phyloP scores from a whole-genome alignment of 1,140 invertebrate species.

The Nixonia krombeini region DNA sequence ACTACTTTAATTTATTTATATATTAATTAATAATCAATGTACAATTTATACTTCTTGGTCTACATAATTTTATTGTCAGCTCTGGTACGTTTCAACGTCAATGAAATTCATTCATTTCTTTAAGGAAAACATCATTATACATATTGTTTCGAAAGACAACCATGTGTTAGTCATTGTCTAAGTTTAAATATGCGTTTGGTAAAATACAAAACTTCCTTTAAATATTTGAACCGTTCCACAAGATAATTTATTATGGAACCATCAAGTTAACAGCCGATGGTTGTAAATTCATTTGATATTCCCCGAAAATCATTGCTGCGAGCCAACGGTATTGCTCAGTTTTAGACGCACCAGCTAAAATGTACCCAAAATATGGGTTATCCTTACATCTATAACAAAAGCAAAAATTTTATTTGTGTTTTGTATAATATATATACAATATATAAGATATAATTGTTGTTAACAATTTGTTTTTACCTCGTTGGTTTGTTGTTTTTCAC shows the following conservation, averaged over 20 bases:
- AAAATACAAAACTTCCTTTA: constrained; percentile 1
- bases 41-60: no score
- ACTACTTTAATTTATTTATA: no score
- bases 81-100: no score
- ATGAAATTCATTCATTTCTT: no score
- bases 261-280: constrained; percentile 64
- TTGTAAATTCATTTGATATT: constrained; percentile 73
- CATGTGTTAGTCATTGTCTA: no score
- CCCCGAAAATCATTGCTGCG: constrained; percentile 79
- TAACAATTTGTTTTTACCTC: constrained; percentile 66
- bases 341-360: constrained; percentile 80
- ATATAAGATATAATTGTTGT: constrained; percentile 1
- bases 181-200: neutral
- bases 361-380: constrained; percentile 83
- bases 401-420: constrained; percentile 7
- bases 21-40: no score
- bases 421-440: neutral
- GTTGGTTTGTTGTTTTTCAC: constrained; percentile 77
- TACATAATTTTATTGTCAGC: no score
- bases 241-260: constrained; percentile 47
- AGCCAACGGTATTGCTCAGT: constrained; percentile 83
- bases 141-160: no score
- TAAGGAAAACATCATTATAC: no score
- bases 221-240: neutral
- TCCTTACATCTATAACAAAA: constrained; percentile 79